Base-by-base conservation (phyloP, 2,113 vertebrate species). In the Pyrgilauda ruficollis region DNA sequence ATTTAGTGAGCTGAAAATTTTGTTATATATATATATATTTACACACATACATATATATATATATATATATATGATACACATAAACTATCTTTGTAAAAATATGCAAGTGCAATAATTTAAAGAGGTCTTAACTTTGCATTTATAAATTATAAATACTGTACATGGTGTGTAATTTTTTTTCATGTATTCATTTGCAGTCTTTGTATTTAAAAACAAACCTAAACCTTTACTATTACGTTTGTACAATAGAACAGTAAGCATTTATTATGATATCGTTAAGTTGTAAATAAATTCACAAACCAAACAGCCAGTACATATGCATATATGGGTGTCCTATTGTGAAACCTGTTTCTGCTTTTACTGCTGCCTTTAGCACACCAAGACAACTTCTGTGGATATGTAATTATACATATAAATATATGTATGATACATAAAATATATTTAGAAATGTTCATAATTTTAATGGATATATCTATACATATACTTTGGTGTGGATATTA, bases 131-230 rank as follows among this genome's bases (percentile, higher is more conserved):
- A 97, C 97, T 98, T 98, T 97, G 97, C 98, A 98, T 98, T 98
- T 98, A 98, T 98, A 97, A 98, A 97, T 98, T 98, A 98, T 98
- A 98, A 98, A 98, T 98, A 98, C 85, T 98, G 98, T 98, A 98
- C 96, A 98, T 98, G 96, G 97, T 98, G 97, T 98, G 98, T 98
- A 97, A 97, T 41, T 98, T 98, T 98, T 96, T 97, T 97, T 97
- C 98, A 98, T 97, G 97, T 98, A 97, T 98, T 97, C 97, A 97
- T 98, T 97, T 98, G 96, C 97, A 97, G 98, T 98, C 98, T 98
- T 98, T 98, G 97, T 98, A 98, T 98, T 98, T 98, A 97, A 98
- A 97, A 95, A 85, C 84, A 83, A 94, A 87, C 96, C 73, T 93
- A 95, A 96, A 92, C 87, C 97, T 96, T 97, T 97, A 91, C 91